These are phyloP conservation scores for Dermochelys coriacea DNA, from an alignment of 2,797 vertebrate species.

Conservation along the genomic window DNA sequence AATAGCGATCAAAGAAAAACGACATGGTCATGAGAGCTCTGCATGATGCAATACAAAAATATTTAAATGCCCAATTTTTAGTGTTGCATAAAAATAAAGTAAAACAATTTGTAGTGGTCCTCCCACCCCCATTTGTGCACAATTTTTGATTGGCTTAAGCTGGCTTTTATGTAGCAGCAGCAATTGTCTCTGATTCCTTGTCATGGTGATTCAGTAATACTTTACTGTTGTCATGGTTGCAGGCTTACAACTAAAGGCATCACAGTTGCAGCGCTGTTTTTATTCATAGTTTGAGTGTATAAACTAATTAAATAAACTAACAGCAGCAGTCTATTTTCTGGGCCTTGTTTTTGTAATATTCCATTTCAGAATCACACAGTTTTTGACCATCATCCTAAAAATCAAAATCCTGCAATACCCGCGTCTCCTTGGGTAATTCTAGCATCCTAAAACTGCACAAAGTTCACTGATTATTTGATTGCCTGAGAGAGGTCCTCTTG, in stretches of 20 bases:
- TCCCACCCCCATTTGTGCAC: background rate
- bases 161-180: conserved; percentile 24
- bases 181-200: conserved; percentile 48
- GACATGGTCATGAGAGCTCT: accelerated
- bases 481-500: background rate
- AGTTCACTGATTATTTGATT: conserved; percentile 32
- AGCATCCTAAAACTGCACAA: background rate
- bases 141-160: conserved; percentile 5
- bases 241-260: conserved; percentile 66
- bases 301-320: conserved; percentile 66
- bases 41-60: background rate
- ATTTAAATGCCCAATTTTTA: background rate
- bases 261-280: conserved; percentile 59
- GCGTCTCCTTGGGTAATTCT: background rate
- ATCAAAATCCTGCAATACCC: background rate
- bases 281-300: conserved; percentile 66
- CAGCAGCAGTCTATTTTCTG: conserved; percentile 48
- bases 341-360: conserved; percentile 14
- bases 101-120: accelerated
- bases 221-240: conserved; percentile 75
- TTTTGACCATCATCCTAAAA: background rate
- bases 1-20: background rate
- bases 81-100: background rate
- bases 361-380: background rate
- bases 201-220: conserved; percentile 74